Conservation (phyloP, 2,113 vertebrate genomes). For the Podarcis cretensis region DNA sequence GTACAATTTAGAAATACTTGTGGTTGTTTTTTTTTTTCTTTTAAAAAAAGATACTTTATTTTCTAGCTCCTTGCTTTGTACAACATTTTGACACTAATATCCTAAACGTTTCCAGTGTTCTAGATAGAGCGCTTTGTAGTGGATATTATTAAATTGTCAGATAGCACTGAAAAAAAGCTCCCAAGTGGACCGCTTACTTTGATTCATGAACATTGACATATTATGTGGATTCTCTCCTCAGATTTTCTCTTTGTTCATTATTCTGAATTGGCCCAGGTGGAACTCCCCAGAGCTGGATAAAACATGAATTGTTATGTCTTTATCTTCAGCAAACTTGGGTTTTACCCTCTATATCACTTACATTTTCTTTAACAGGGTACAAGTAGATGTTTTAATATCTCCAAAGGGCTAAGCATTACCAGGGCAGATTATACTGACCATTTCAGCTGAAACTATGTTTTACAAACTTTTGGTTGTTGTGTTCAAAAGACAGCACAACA, state of each 20-base stretch:
- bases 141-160: constrained; percentile 14
- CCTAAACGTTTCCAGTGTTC: constrained; percentile 17
- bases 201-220: not conserved
- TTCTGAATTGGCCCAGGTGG: not conserved
- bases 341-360: not conserved
- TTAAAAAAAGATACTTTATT: not conserved
- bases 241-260: constrained; percentile 1
- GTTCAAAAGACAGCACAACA: not conserved
- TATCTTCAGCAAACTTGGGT: not conserved
- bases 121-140: not conserved
- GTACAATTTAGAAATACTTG: not conserved
- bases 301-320: constrained; percentile 1
- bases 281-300: not conserved
- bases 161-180: constrained; percentile 5
- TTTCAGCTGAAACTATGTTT: not conserved
- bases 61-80: not conserved
- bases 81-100: not conserved
- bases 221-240: not conserved
- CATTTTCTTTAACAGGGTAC: not conserved
- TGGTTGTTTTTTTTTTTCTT: too few relatives aligned
- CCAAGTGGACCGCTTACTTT: not conserved
- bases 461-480: not conserved
- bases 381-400: constrained; percentile 6
- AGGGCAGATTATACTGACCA: not conserved
- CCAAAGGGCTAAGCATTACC: not conserved